phyloP scores from a whole-genome alignment of 1,140 invertebrate species.

The Macrotrachela quadricornifera region DNA sequence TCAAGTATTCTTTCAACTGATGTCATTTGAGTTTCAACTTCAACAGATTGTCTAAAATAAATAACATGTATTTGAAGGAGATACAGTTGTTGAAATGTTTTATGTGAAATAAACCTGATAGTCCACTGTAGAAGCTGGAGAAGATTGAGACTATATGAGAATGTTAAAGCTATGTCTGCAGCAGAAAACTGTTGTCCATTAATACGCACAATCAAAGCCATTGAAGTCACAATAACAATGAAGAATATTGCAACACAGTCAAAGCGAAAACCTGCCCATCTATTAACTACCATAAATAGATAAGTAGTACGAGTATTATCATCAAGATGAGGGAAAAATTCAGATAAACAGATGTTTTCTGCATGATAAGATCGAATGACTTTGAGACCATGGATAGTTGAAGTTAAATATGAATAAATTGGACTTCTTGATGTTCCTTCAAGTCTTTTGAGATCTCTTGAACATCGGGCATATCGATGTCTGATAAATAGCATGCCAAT shows the following conservation, averaged over 20 bases:
- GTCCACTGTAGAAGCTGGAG: too few species aligned
- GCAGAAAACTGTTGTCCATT: too few species aligned
- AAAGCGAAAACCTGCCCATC: conserved; percentile 61
- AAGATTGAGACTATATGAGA: too few species aligned
- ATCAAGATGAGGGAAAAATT: conserved; percentile 47
- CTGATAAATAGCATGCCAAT: conserved; percentile 50
- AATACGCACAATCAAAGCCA: too few species aligned
- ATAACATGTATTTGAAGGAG: too few species aligned
- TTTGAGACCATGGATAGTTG: conserved; percentile 61
- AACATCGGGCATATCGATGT: conserved; percentile 54
- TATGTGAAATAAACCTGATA: too few species aligned
- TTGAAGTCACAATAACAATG: too few species aligned
- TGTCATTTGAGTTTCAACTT: not conserved
- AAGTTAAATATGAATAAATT: conserved; percentile 62
- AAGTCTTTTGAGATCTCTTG: conserved; percentile 48
- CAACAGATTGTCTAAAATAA: too few species aligned
- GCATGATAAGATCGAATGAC: conserved; percentile 61
- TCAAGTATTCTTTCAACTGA: conserved; percentile 6
- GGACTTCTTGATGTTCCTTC: conserved; percentile 34
- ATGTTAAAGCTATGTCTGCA: too few species aligned
- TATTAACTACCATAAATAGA: conserved; percentile 49
- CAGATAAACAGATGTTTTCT: conserved; percentile 36
- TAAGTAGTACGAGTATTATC: conserved; percentile 34
- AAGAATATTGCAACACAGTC: conserved; percentile 37
- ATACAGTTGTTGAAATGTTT: too few species aligned